Evolutionary conservation across 2,113 vertebrate genomes (phyloP).

Genomic region (Gnathonemus echidnorhynchus): DNA sequence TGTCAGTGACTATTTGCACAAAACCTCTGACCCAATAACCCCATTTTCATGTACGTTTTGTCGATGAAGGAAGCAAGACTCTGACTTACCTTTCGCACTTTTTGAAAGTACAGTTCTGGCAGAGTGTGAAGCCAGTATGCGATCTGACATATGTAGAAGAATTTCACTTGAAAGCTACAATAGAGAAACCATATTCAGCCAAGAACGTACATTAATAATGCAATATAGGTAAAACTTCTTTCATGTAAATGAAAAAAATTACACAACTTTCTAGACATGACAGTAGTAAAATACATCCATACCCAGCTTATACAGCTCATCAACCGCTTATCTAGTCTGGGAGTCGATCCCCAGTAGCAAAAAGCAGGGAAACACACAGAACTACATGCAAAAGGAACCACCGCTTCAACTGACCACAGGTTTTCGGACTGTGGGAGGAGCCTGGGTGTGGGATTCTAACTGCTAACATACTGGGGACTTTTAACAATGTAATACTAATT

Average conservation of each 20-base stretch:
- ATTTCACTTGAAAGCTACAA: conserved; percentile 76
- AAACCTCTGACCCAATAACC: background rate
- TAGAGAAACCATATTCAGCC: conserved; percentile 10
- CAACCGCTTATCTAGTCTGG: background rate
- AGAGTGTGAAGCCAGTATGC: conserved; percentile 78
- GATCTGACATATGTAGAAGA: conserved; percentile 82
- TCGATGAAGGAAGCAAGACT: background rate
- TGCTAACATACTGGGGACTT: background rate
- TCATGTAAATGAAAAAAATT: background rate
- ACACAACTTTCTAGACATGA: background rate
- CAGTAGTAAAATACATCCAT: background rate
- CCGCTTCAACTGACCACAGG: background rate
- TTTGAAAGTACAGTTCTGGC: conserved; percentile 75
- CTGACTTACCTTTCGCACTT: conserved; percentile 66
- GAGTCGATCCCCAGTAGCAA: background rate
- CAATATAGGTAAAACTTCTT: background rate
- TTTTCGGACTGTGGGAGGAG: background rate
- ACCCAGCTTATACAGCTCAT: background rate
- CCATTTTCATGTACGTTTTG: background rate
- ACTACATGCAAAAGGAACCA: background rate
- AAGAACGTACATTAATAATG: background rate
- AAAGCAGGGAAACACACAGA: background rate
- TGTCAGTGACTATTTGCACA: background rate
- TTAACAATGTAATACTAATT: background rate
- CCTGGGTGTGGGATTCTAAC: background rate